These are phyloP conservation scores for Naso thynnoides DNA, from an alignment of 2,797 vertebrate species.

Conservation along the genomic window DNA sequence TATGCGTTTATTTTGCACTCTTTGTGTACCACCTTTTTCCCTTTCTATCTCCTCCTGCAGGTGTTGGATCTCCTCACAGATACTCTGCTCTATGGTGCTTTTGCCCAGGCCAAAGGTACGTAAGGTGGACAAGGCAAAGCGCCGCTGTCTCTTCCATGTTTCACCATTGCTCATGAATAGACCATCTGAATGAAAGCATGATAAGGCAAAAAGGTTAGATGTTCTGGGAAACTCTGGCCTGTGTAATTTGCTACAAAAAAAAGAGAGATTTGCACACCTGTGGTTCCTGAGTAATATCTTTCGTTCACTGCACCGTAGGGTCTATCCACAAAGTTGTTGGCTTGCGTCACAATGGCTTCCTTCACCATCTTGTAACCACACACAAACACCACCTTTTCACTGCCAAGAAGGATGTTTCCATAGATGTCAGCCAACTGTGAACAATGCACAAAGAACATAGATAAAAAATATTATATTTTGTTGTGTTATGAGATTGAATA, in stretches of 20 bases:
- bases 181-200: slow-evolving; percentile 57
- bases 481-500: too few relatives aligned
- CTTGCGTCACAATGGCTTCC: slow-evolving; percentile 16
- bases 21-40: slow-evolving; percentile 68
- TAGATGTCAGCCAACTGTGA: not conserved
- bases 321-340: slow-evolving; percentile 15
- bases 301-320: not conserved
- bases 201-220: not conserved
- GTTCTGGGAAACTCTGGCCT: not conserved
- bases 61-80: slow-evolving; percentile 71
- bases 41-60: slow-evolving; percentile 73
- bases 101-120: slow-evolving; percentile 77
- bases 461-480: too few relatives aligned
- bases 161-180: slow-evolving; percentile 73
- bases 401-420: not conserved
- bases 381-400: not conserved
- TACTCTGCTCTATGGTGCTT: slow-evolving; percentile 65
- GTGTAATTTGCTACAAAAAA: not conserved
- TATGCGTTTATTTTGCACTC: not conserved
- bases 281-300: not conserved
- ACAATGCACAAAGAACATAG: too few relatives aligned
- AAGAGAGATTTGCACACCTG: not conserved
- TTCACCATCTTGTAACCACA: slow-evolving; percentile 19
- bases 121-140: slow-evolving; percentile 77
- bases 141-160: slow-evolving; percentile 73